phyloP scores from a whole-genome alignment of 2,797 vertebrate species.

The Amblyraja radiata region DNA sequence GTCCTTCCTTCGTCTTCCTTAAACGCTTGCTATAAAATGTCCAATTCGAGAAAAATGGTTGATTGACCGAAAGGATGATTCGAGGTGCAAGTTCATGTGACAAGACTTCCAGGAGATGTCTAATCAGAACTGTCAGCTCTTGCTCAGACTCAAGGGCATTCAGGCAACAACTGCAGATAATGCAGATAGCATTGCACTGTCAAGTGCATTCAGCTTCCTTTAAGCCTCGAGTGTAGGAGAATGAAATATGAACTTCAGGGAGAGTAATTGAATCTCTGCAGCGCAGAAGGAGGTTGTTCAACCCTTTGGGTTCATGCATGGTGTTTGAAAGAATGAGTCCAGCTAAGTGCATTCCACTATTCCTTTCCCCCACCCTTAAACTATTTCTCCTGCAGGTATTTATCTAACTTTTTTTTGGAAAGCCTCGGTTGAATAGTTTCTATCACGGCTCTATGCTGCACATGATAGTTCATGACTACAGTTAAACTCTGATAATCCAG shows the following conservation, averaged over 20 bases:
- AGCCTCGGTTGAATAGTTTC: too few relatives aligned
- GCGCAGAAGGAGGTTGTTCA: too few relatives aligned
- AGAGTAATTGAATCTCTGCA: too few relatives aligned
- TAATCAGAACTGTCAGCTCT: background rate
- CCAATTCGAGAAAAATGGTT: background rate
- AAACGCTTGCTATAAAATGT: background rate
- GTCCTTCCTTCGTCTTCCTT: background rate
- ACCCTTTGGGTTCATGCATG: too few relatives aligned
- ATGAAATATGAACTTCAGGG: background rate
- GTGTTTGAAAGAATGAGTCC: too few relatives aligned
- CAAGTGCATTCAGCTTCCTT: constrained; percentile 10
- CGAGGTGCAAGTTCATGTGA: background rate
- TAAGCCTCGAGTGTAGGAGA: background rate
- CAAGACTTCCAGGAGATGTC: background rate
- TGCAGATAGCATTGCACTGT: background rate
- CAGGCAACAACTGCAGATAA: background rate
- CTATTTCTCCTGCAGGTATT: too few relatives aligned
- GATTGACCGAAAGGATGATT: background rate
- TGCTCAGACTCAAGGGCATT: background rate
- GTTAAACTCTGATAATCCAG: too few relatives aligned
- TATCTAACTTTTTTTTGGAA: too few relatives aligned
- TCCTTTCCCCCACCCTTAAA: too few relatives aligned
- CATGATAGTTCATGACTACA: too few relatives aligned
- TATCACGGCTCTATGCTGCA: too few relatives aligned
- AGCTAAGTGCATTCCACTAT: too few relatives aligned